Conservation (phyloP, 2,797 vertebrate genomes). For the Myotis myotis region DNA sequence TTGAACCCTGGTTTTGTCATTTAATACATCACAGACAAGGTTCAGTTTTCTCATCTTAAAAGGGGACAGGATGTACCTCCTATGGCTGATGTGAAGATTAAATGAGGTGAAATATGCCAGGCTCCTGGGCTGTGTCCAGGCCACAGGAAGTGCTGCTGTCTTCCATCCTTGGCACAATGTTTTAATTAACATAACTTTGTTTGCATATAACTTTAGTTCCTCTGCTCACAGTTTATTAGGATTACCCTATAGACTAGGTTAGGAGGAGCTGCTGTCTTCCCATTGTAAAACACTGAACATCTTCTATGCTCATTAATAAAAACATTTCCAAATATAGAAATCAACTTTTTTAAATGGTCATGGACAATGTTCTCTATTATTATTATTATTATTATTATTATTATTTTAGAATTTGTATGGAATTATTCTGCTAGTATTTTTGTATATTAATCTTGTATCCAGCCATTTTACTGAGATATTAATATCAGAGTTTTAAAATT, state of each 20-base stretch:
- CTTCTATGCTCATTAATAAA: not conserved
- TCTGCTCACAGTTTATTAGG: not conserved
- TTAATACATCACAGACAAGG: not conserved
- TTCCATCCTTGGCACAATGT: not conserved
- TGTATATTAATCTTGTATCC: not conserved
- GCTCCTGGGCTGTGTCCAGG: not conserved
- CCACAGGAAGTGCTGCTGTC: not conserved
- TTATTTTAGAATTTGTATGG: not conserved
- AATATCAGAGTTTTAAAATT: not conserved
- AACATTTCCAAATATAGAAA: not conserved
- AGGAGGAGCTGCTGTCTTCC: not conserved
- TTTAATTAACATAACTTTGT: not conserved
- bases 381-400: not conserved
- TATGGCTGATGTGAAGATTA: not conserved
- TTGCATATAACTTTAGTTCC: not conserved
- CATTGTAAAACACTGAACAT: not conserved
- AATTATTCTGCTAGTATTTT: not conserved
- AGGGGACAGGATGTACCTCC: not conserved
- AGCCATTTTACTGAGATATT: not conserved
- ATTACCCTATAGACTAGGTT: not conserved
- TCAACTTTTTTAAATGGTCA: not conserved
- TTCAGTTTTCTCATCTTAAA: not conserved
- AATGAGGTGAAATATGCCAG: not conserved
- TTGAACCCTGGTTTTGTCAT: not conserved
- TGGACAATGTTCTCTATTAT: not conserved